Conservation (phyloP, 2,113 vertebrate species). For the Misgurnus anguillicaudatus region DNA sequence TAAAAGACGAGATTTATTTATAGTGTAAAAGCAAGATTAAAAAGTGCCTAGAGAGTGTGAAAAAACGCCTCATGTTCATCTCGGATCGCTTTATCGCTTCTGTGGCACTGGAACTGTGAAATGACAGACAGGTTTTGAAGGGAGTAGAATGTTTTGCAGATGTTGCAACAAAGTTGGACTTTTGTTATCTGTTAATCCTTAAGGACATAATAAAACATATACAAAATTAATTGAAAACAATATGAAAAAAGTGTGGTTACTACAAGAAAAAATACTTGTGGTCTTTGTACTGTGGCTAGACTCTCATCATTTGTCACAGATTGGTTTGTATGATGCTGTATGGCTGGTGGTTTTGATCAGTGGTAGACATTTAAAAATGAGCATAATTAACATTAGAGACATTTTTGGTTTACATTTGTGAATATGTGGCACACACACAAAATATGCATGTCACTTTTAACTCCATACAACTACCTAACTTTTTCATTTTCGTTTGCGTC, state of each 20-base stretch:
- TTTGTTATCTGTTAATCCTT: background rate
- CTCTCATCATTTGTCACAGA: background rate
- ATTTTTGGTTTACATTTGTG: background rate
- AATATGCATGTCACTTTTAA: too few relatives aligned
- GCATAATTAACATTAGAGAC: too few relatives aligned
- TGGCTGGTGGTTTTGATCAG: constrained; percentile 25
- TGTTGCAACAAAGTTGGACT: background rate
- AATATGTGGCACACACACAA: too few relatives aligned
- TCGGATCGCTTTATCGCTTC: background rate
- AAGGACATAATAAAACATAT: background rate
- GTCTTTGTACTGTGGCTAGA: too few relatives aligned
- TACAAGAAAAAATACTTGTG: too few relatives aligned
- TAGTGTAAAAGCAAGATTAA: background rate
- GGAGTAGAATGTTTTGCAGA: background rate
- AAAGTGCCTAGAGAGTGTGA: background rate
- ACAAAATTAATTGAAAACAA: background rate
- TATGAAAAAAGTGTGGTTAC: too few relatives aligned
- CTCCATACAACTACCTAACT: too few relatives aligned
- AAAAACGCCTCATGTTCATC: background rate
- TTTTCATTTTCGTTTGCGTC: too few relatives aligned
- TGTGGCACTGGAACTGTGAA: background rate
- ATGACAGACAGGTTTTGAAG: background rate
- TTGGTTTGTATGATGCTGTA: background rate
- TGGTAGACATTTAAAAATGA: too few relatives aligned
- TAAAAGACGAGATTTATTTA: constrained; percentile 17